Evolutionary conservation across 2,113 vertebrate species (phyloP).

Genomic region (Campylomormyrus numenius): DNA sequence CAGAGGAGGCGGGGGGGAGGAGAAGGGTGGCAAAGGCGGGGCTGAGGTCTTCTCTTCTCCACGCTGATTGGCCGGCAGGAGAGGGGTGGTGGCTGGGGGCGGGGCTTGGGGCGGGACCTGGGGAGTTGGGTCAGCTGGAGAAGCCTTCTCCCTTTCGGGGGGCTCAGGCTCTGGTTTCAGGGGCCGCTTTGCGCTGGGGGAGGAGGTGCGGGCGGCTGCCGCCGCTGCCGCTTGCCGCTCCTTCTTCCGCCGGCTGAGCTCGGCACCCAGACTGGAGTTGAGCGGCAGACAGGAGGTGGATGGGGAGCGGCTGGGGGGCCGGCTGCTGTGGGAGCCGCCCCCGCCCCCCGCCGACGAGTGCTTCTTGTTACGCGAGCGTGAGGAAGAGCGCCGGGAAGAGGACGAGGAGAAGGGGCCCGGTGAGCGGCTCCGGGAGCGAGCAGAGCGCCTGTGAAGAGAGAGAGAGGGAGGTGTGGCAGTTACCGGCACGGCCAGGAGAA

Average conservation of each 20-base stretch:
- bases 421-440: constrained; percentile 86
- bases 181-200: constrained; percentile 60
- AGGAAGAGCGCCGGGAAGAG: constrained; percentile 72
- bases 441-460: constrained; percentile 67
- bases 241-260: constrained; percentile 88
- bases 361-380: constrained; percentile 86
- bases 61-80: constrained; percentile 18
- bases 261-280: constrained; percentile 89
- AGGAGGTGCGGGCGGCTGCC: constrained; percentile 61
- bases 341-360: constrained; percentile 65
- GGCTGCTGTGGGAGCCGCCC: constrained; percentile 65
- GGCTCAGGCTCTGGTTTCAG: constrained; percentile 39
- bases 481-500: neutral
- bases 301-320: constrained; percentile 84
- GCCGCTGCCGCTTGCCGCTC: constrained; percentile 81
- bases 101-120: constrained; percentile 23
- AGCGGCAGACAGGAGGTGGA: constrained; percentile 75
- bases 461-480: neutral
- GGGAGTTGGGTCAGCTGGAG: constrained; percentile 25
- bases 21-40: neutral
- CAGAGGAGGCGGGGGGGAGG: too few relatives aligned
- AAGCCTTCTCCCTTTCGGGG: constrained; percentile 32
- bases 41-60: constrained; percentile 58
- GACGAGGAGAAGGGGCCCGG: constrained; percentile 61
- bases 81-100: constrained; percentile 9